These are phyloP conservation scores for Caranx melampygus DNA, from an alignment of 2,113 vertebrate species.

Conservation along the genomic window DNA sequence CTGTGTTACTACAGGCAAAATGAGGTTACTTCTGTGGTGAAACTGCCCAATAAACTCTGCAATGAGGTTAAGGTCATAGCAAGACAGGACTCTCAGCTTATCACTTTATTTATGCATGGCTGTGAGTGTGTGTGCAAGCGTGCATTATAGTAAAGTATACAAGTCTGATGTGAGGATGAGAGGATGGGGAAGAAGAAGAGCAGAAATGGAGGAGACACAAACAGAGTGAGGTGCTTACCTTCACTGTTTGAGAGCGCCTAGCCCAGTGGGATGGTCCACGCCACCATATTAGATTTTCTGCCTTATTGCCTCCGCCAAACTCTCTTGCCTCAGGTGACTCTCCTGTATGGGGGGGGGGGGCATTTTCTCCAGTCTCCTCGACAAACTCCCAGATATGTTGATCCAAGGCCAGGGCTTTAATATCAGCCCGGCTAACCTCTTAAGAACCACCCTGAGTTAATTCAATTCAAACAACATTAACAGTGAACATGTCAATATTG, in stretches of 20 bases:
- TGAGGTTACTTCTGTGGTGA: constrained; percentile 70
- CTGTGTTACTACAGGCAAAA: constrained; percentile 75
- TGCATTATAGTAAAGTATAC: constrained; percentile 1
- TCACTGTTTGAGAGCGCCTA: constrained; percentile 53
- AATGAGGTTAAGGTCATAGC: constrained; percentile 77
- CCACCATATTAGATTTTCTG: constrained; percentile 79
- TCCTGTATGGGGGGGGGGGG: constrained; percentile 48
- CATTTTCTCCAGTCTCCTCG: constrained; percentile 49
- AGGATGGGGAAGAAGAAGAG: not conserved
- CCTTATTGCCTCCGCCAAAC: constrained; percentile 78
- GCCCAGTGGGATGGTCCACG: constrained; percentile 68
- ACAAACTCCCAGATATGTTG: constrained; percentile 61
- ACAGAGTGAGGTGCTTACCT: constrained; percentile 31
- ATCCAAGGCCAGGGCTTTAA: constrained; percentile 67
- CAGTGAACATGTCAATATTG: constrained; percentile 69
- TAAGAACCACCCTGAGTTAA: constrained; percentile 45
- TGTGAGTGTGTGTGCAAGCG: constrained; percentile 6
- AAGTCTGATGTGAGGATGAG: constrained; percentile 22
- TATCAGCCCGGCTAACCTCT: constrained; percentile 52
- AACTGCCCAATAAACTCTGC: constrained; percentile 75
- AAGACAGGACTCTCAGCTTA: constrained; percentile 68
- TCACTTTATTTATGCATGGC: constrained; percentile 61
- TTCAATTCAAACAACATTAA: constrained; percentile 73
- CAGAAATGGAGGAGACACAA: constrained; percentile 15
- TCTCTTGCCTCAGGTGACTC: constrained; percentile 68